Evolutionary conservation across 2,888 invertebrate species (phyloP).

Genomic region (Meteorus cinctellus): DNA sequence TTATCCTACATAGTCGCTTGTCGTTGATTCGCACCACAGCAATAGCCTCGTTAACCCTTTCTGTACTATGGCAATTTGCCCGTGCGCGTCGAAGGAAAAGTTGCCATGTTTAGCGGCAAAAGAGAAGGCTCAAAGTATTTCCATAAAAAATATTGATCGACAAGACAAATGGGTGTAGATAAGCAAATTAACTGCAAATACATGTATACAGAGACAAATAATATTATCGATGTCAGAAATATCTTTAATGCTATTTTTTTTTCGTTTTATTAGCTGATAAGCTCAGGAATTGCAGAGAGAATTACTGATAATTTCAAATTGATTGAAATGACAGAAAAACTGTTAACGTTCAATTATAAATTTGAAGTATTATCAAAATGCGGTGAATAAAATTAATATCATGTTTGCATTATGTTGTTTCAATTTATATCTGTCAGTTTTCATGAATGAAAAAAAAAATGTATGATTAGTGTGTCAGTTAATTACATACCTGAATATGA

Average conservation of each 20-base stretch:
- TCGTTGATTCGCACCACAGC: conserved; percentile 18
- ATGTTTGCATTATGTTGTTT: neutral
- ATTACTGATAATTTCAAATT: neutral
- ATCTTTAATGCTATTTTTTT: neutral
- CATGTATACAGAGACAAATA: neutral
- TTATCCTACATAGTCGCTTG: conserved; percentile 25
- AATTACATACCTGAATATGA: neutral
- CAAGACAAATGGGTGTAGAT: conserved; percentile 1
- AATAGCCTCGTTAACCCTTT: conserved; percentile 20
- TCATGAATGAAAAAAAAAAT: neutral
- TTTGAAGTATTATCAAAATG: neutral
- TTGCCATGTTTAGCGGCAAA: neutral
- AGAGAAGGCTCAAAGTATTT: neutral
- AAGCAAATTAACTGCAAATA: neutral
- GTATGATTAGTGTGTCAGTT: neutral
- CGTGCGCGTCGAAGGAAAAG: neutral
- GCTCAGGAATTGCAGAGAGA: neutral
- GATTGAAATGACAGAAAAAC: neutral
- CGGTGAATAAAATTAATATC: neutral
- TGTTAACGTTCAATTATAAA: neutral
- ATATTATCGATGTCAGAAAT: neutral
- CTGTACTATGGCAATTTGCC: neutral
- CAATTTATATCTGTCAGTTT: neutral
- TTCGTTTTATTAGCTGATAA: neutral
- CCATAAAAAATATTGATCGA: neutral